Evolutionary conservation across 2,113 vertebrate species (phyloP).

Genomic region (Anarrhichthys ocellatus): DNA sequence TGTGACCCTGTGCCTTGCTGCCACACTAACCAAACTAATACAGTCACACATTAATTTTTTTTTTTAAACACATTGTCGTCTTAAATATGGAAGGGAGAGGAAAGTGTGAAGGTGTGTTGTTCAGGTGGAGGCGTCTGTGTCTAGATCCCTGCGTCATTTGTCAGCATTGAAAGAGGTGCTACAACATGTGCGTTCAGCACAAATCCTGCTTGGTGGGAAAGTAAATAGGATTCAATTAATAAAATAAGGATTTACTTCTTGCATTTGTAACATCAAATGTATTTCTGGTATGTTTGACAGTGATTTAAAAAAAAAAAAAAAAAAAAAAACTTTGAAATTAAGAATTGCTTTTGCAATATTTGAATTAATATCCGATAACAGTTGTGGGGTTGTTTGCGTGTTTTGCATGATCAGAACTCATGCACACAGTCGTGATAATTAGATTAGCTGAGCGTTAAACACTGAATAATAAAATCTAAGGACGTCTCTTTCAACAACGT

Average conservation of each 20-base stretch:
- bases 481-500: not conserved
- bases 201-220: not conserved
- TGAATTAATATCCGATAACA: not conserved
- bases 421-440: not conserved
- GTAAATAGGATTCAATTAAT: not conserved
- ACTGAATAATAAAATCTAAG: not conserved
- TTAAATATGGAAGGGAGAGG: conserved; percentile 15
- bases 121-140: not conserved
- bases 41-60: conserved; percentile 9
- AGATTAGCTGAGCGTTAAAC: conserved; percentile 5
- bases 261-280: not conserved
- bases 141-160: not conserved
- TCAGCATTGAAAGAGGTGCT: not conserved
- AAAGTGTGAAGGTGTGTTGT: not conserved
- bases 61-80: conserved; percentile 34
- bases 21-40: conserved; percentile 66
- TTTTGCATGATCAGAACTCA: not conserved
- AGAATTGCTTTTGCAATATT: not conserved
- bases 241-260: not conserved
- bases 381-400: not conserved
- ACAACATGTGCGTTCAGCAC: not conserved
- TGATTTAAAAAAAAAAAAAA: not conserved
- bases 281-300: not conserved
- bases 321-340: not conserved
- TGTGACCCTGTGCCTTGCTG: conserved; percentile 40